Evolutionary conservation across 2,888 invertebrate species (phyloP).

Genomic region (Pyrochroa serraticornis): DNA sequence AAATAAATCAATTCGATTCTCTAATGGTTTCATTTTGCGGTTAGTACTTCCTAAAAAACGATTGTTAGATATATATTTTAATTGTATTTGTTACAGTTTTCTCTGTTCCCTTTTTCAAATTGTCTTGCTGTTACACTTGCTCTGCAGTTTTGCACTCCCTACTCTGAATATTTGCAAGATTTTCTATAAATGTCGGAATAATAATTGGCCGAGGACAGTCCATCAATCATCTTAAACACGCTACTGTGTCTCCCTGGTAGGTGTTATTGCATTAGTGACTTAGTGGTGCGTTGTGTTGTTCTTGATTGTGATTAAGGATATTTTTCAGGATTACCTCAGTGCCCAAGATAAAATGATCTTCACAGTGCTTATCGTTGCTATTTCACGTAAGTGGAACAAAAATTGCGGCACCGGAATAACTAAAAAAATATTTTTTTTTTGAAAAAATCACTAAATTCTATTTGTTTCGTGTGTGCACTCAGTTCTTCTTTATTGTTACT

Average conservation of each 20-base stretch:
- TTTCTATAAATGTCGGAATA: slow-evolving; percentile 43
- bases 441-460: slow-evolving; percentile 6
- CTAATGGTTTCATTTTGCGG: slow-evolving; percentile 46
- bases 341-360: slow-evolving; percentile 41
- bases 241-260: slow-evolving; percentile 42
- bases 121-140: slow-evolving; percentile 34
- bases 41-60: slow-evolving; percentile 44
- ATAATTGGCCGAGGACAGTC: slow-evolving; percentile 35
- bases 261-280: slow-evolving; percentile 25
- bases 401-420: slow-evolving; percentile 5
- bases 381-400: slow-evolving; percentile 37
- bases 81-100: slow-evolving; percentile 42
- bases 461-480: not conserved
- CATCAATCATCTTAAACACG: slow-evolving; percentile 34
- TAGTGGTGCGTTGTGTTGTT: slow-evolving; percentile 9
- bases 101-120: slow-evolving; percentile 38
- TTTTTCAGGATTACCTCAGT: slow-evolving; percentile 32
- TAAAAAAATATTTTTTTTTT: slow-evolving; percentile 9
- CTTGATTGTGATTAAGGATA: slow-evolving; percentile 23
- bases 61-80: slow-evolving; percentile 41
- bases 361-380: slow-evolving; percentile 32
- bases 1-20: slow-evolving; percentile 48
- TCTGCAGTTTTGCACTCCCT: slow-evolving; percentile 18
- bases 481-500: not conserved
- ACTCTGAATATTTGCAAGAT: slow-evolving; percentile 9